phyloP scores from a whole-genome alignment of 2,113 vertebrate genomes.

The Pomatorhinus ruficollis region DNA sequence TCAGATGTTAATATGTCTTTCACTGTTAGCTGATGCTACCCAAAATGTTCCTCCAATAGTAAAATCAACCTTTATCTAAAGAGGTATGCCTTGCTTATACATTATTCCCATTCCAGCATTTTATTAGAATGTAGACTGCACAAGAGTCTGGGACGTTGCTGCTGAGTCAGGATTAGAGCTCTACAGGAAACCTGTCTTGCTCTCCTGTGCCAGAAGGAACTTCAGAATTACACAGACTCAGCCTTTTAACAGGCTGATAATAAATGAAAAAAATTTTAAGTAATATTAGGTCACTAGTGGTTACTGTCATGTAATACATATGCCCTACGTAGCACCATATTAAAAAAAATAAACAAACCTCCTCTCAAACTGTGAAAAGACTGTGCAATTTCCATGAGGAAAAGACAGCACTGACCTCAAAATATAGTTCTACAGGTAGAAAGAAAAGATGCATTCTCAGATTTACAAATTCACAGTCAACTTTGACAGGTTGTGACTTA shows the following conservation, averaged over 20 bases:
- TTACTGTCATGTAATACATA: background rate
- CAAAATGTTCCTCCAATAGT: background rate
- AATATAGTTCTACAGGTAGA: background rate
- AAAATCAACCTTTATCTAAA: background rate
- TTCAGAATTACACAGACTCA: background rate
- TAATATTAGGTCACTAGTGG: background rate
- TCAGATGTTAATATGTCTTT: background rate
- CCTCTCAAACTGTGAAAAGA: background rate
- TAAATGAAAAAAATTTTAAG: background rate
- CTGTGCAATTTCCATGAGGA: background rate
- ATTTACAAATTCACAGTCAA: background rate
- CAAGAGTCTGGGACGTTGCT: background rate
- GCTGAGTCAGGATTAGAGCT: background rate
- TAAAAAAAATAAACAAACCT: background rate
- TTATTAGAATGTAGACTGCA: background rate
- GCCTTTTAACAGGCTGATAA: background rate
- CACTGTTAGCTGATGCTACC: background rate
- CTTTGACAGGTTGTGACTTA: background rate
- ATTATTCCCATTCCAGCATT: background rate
- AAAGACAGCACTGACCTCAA: background rate
- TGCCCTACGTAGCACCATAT: fast-evolving
- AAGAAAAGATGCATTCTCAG: background rate
- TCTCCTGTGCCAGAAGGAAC: background rate
- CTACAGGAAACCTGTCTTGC: background rate
- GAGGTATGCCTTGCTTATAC: background rate